Percentiles rank a stretch among this genome's conserved stretches.
phyloP scores from a whole-genome alignment of 2,888 invertebrate genomes.

The Chrysolina americana region DNA sequence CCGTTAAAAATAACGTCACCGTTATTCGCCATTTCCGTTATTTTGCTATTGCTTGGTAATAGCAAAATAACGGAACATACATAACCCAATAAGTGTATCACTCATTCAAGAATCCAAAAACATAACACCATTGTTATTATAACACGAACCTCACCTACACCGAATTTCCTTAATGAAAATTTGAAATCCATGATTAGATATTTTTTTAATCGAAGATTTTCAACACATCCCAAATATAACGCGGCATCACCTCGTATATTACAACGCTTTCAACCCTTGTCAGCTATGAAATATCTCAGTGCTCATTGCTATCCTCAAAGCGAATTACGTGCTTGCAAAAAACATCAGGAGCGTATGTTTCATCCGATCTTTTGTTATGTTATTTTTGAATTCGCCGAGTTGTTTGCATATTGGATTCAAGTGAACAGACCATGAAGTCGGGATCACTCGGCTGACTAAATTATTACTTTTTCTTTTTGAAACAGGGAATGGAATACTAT shows the following conservation, averaged over 20 bases:
- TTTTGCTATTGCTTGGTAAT: no score
- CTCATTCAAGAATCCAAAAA: no score
- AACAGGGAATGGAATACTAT: not conserved
- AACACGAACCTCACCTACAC: no score
- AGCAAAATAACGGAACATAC: no score
- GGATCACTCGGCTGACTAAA: slow-evolving; percentile 14
- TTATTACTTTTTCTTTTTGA: not conserved
- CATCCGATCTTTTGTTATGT: slow-evolving; percentile 7
- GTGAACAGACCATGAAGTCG: slow-evolving; percentile 10
- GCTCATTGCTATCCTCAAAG: not conserved
- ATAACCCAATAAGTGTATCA: no score
- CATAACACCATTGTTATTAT: no score
- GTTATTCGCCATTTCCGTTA: no score
- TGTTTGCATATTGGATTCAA: slow-evolving; percentile 9
- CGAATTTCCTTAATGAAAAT: no score
- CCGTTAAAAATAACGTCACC: no score
- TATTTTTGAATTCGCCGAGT: slow-evolving; percentile 8
- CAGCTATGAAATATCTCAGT: slow-evolving; percentile 1
- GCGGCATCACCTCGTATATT: not conserved
- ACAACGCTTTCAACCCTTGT: not conserved
- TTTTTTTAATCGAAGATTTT: no score
- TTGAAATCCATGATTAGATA: no score
- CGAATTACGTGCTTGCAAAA: slow-evolving; percentile 2
- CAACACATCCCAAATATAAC: no score
- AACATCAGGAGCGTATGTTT: slow-evolving; percentile 1